These are phyloP conservation scores for Lophura swinhoii DNA, from an alignment of 2,797 vertebrate species.

Conservation along the genomic window DNA sequence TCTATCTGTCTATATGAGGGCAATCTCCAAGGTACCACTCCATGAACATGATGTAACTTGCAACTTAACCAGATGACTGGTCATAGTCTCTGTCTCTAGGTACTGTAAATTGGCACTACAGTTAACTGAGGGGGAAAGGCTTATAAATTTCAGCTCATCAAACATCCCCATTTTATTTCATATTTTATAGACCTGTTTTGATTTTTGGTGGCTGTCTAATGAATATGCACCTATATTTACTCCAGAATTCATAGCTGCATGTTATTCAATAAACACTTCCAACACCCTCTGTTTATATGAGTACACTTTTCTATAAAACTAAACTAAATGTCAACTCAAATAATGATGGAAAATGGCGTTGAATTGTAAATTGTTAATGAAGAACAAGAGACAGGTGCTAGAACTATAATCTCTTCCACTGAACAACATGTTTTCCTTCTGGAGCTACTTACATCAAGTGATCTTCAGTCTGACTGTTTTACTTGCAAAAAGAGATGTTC, in stretches of 20 bases:
- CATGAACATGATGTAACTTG: background rate
- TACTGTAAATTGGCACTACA: background rate
- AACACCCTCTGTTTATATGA: background rate
- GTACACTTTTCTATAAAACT: background rate
- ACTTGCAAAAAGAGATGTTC: background rate
- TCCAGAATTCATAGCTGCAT: background rate
- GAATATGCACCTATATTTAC: background rate
- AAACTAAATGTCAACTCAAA: background rate
- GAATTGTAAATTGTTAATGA: background rate
- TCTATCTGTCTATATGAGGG: background rate
- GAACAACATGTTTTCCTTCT: constrained; percentile 15
- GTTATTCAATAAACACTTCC: background rate
- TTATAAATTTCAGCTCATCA: background rate
- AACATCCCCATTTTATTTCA: background rate
- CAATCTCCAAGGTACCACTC: background rate
- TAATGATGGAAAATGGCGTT: background rate
- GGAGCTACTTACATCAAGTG: background rate
- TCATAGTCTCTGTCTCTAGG: background rate
- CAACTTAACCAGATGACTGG: background rate
- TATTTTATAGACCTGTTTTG: background rate
- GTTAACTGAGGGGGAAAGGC: background rate
- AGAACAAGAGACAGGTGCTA: background rate
- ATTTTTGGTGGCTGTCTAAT: background rate
- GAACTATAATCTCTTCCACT: background rate
- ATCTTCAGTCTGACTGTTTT: background rate